Base-by-base conservation (phyloP, 2,888 invertebrate species). In the Polia nebulosa region DNA sequence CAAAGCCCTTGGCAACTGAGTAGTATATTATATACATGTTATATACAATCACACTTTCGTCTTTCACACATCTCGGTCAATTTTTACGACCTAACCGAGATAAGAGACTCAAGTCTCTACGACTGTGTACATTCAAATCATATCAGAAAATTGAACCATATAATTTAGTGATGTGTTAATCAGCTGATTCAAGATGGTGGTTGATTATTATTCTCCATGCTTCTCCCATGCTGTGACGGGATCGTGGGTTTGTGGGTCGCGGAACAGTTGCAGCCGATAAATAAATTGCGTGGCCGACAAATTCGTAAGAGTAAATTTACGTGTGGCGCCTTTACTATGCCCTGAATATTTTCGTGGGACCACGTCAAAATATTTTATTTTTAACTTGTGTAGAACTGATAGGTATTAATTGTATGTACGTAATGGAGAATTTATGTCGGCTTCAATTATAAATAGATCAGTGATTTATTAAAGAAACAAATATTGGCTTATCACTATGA, bases 241-340 rank as follows among this genome's bases (percentile, higher is more conserved):
- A 86, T 87, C 87, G 77, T 89, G 86, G 88, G 85, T 91, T 93
- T 92, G 91, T 94, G 86, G 93, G 94, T 92, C 94, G 90, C 88
- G 84, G 83, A 91, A 91, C 93, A 89, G 93, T 93, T 88, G 90
- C 87, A 85, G 79, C 87, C 89, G 85, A 88, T 90, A 89, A 89
- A 89, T 90, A 88, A 89, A 85, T 90, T 87, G 86, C 86, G 87
- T 82, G 81, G 77, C 86, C 85, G 87, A 90, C 89, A 85, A 90
- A 89, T 91, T 91, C 77, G 85, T 88, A 87, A 88, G 87, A 89
- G 86, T 86, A 85, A 85, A 85, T 63, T 71, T 67, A 75, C 55
- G 68, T 70, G 77, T 80, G 60, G 73, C 76, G 76, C 72, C 72
- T 79, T 78, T 66, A 85, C 85, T 85, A 84, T 85, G 87, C 79